phyloP scores from a whole-genome alignment of 2,797 vertebrate species.

The Gouania willdenowi region DNA sequence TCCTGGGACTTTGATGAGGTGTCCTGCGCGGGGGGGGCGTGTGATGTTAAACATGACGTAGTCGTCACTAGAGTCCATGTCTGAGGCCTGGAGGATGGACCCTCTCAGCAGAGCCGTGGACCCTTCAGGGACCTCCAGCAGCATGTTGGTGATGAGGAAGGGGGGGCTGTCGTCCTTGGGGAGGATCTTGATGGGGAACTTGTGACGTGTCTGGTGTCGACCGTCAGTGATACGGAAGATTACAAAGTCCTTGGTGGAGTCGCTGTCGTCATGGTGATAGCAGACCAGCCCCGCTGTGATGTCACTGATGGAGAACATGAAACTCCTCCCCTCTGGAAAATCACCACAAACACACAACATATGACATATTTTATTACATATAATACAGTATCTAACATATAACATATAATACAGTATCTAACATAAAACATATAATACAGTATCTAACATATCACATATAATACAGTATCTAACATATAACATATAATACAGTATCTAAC shows the following conservation, averaged over 20 bases:
- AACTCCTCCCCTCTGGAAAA: too few species aligned
- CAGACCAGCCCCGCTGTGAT: slow-evolving; percentile 82
- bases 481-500: too few species aligned
- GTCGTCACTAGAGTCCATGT: slow-evolving; percentile 92
- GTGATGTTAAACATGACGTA: slow-evolving; percentile 93
- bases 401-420: too few species aligned
- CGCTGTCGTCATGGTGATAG: slow-evolving; percentile 96
- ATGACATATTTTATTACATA: too few species aligned
- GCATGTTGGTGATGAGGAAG: slow-evolving; percentile 87
- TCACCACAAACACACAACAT: too few species aligned
- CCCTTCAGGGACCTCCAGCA: slow-evolving; percentile 85
- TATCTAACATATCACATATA: too few species aligned
- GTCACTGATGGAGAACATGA: slow-evolving; percentile 86
- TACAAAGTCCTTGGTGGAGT: slow-evolving; percentile 90
- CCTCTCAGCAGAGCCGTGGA: slow-evolving; percentile 76
- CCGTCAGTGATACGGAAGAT: slow-evolving; percentile 90
- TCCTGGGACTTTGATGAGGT: slow-evolving; percentile 87
- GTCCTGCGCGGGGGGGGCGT: slow-evolving; percentile 79
- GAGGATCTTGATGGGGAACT: slow-evolving; percentile 91
- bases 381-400: too few species aligned
- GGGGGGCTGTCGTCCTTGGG: slow-evolving; percentile 97
- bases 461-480: too few species aligned
- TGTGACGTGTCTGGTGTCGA: slow-evolving; percentile 86
- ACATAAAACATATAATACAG: too few species aligned
- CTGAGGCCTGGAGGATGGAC: slow-evolving; percentile 87